A percentile compares a stretch with the other conserved stretches of the same genome.
phyloP scores from a whole-genome alignment of 2,888 invertebrate genomes.

The Antitype chi region DNA sequence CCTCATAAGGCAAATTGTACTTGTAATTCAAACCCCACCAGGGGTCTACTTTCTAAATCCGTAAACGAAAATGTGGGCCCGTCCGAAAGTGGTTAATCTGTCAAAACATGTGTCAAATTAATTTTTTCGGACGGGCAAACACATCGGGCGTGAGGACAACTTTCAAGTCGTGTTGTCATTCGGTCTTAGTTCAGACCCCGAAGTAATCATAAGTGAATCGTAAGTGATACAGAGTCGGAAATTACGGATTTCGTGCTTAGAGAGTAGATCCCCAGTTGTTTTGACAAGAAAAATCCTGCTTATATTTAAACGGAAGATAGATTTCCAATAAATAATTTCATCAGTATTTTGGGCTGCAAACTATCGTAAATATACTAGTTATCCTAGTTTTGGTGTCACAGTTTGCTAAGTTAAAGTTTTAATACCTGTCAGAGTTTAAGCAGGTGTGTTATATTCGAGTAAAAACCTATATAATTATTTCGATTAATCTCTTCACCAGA shows the following conservation, averaged over 20 bases:
- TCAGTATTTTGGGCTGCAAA: constrained; percentile 52
- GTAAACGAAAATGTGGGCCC: background rate
- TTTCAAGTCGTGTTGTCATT: background rate
- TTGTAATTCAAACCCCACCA: background rate
- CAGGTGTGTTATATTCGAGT: constrained; percentile 39
- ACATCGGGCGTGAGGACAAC: background rate
- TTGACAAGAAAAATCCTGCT: background rate
- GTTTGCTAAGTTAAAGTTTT: constrained; percentile 36
- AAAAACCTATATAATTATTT: constrained; percentile 21
- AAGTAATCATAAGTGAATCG: background rate
- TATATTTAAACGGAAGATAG: background rate
- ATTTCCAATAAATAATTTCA: background rate
- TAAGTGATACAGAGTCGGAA: background rate
- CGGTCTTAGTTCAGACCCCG: background rate
- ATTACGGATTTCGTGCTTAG: background rate
- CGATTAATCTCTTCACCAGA: constrained; percentile 46
- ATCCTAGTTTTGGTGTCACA: constrained; percentile 59
- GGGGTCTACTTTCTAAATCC: background rate
- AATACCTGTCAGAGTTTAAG: background rate
- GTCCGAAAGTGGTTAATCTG: background rate
- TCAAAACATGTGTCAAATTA: background rate
- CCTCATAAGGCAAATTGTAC: background rate
- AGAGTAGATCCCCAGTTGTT: background rate
- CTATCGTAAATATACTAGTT: constrained; percentile 25
- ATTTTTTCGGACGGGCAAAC: background rate